Base-by-base conservation (phyloP, 2,797 vertebrate species). In the Synaphobranchus kaupii region DNA sequence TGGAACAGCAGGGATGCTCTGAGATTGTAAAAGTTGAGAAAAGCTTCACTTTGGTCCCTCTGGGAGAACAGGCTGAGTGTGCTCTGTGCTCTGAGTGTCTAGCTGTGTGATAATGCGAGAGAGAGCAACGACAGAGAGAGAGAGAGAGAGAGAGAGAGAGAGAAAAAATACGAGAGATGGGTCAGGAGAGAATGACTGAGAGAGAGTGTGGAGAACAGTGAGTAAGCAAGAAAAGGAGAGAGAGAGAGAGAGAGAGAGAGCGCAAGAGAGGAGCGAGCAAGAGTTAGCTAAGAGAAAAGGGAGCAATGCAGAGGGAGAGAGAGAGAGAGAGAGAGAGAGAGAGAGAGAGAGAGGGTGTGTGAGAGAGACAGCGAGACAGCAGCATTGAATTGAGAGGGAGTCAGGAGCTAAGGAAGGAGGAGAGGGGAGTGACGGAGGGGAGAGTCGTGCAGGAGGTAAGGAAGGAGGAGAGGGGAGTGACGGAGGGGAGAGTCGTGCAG, bases 31-130 rank as follows among this genome's bases (percentile, higher is more conserved):
- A 88, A 89, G 68, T 87, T 88, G 84, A 84, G 87, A 78, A 71
- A 63, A 87, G 87, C 88, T 80, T 87, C 73, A n/a, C 84, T 89
- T 86, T 48, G 83, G 44, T 54, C 84, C 68, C 56, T 44, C 25
- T 34, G 76, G 89, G 22, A 83, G 44, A 80, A 0, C n/a, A 66
- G 76, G 0, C 31, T 68, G 13, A 22, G 73, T 71, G 56, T 63
- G 54, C 87, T 87, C 87, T 88, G 85, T 84, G 88, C 88, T 85
- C 80, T 90, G 39, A 39, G 39, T 39, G 39, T 39, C 39, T 39
- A 39, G 39, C 89, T 88, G 85, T 81, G 86, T 90, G 88, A 90
- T 85, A 85, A 90, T 90, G 90, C 87, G 89, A 48, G 89, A 91
- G 89, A 89, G 84, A 47, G 71, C 54, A 56, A 15, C 15, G 63